Conservation (phyloP, 2,797 vertebrate species). For the Hippopotamyrus pictus region DNA sequence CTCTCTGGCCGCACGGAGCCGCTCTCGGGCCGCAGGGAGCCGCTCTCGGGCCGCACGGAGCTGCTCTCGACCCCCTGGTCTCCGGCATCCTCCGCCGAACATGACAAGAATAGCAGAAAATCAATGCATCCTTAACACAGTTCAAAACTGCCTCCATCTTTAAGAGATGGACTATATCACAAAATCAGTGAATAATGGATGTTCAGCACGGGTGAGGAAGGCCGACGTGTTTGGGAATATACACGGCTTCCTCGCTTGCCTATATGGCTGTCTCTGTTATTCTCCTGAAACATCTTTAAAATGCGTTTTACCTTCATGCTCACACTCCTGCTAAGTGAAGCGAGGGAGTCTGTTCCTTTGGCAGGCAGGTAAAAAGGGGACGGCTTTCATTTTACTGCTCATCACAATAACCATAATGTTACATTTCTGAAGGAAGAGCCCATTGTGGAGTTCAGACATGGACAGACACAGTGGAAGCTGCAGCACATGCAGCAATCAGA, state of each 20-base stretch:
- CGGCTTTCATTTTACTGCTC: background rate
- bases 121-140: background rate
- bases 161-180: background rate
- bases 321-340: background rate
- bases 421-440: background rate
- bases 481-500: background rate
- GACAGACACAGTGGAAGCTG: background rate
- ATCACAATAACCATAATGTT: background rate
- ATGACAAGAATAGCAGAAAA: background rate
- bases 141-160: background rate
- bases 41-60: background rate
- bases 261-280: background rate
- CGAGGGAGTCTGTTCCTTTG: background rate
- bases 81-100: background rate
- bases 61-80: background rate
- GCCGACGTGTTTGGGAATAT: background rate
- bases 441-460: background rate
- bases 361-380: background rate
- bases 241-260: background rate
- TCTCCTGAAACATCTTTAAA: background rate
- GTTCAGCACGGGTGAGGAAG: background rate
- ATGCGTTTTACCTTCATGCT: background rate
- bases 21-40: background rate
- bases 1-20: background rate
- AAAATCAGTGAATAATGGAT: background rate